Conservation (phyloP, 2,113 vertebrate genomes). For the Arizona elegans region DNA sequence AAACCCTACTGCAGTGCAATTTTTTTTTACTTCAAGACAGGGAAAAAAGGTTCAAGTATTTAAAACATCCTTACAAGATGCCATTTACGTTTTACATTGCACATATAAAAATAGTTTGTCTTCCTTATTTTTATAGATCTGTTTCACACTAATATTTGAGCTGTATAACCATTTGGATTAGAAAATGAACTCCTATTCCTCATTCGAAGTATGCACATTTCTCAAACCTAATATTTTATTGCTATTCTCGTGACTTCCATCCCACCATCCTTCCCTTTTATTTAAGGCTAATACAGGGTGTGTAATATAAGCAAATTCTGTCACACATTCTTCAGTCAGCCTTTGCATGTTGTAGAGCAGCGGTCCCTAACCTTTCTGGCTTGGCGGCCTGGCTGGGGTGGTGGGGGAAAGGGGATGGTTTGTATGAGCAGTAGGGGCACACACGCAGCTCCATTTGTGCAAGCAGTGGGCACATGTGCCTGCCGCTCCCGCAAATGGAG, state of each 20-base stretch:
- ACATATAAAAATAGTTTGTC: conserved; percentile 56
- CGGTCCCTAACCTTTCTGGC: neutral
- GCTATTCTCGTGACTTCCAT: neutral
- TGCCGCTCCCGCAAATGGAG: neutral
- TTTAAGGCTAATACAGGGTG: conserved; percentile 45
- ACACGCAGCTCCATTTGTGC: neutral
- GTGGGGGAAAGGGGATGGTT: neutral
- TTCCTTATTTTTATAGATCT: conserved; percentile 31
- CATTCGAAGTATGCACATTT: neutral
- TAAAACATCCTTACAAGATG: conserved; percentile 66
- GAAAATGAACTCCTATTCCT: conserved; percentile 19
- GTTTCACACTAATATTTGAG: conserved; percentile 33
- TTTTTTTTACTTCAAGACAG: conserved; percentile 72
- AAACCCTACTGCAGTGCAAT: conserved; percentile 71
- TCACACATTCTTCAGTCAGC: neutral
- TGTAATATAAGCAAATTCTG: neutral
- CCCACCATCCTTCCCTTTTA: neutral
- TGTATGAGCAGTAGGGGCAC: neutral
- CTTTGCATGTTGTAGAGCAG: neutral
- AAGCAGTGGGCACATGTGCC: neutral
- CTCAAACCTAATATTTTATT: conserved; percentile 24
- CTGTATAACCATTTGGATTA: conserved; percentile 37
- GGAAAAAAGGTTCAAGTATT: conserved; percentile 75
- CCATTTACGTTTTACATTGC: conserved; percentile 62
- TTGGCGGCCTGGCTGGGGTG: neutral